These are phyloP conservation scores for Anoplius nigerrimus DNA, from an alignment of 2,888 invertebrate species.

Conservation along the genomic window DNA sequence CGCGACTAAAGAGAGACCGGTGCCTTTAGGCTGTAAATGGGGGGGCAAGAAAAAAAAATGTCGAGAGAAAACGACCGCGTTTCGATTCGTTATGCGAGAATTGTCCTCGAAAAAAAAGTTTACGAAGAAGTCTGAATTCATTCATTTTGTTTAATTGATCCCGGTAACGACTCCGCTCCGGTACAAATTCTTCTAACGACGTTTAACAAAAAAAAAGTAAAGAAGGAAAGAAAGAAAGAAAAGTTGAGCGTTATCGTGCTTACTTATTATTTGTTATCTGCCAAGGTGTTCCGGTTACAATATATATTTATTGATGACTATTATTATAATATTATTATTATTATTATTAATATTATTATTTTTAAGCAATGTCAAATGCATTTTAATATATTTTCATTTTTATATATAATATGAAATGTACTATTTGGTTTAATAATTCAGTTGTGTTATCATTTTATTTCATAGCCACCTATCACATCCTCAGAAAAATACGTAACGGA, in stretches of 20 bases:
- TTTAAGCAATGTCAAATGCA: constrained; percentile 73
- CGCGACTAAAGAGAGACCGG: no score
- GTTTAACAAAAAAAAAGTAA: no score
- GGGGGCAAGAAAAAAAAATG: neutral
- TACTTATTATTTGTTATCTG: constrained; percentile 74
- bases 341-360: constrained; percentile 66
- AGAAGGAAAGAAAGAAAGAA: no score
- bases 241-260: constrained; percentile 72
- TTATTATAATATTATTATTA: constrained; percentile 65
- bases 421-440: constrained; percentile 74
- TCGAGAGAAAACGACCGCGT: neutral
- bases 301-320: constrained; percentile 73
- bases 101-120: constrained; percentile 11
- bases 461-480: constrained; percentile 68
- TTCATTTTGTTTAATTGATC: constrained; percentile 14
- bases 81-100: neutral
- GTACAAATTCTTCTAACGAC: constrained; percentile 55
- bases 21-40: no score
- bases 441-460: constrained; percentile 66
- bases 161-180: constrained; percentile 58
- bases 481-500: constrained; percentile 37
- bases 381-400: constrained; percentile 75
- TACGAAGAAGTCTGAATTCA: constrained; percentile 40
- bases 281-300: constrained; percentile 75
- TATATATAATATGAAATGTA: constrained; percentile 74